A percentile compares a stretch with the other conserved stretches of the same genome.
Conservation (phyloP, 2,797 vertebrate genomes). For the Halcyon leucocephala region DNA sequence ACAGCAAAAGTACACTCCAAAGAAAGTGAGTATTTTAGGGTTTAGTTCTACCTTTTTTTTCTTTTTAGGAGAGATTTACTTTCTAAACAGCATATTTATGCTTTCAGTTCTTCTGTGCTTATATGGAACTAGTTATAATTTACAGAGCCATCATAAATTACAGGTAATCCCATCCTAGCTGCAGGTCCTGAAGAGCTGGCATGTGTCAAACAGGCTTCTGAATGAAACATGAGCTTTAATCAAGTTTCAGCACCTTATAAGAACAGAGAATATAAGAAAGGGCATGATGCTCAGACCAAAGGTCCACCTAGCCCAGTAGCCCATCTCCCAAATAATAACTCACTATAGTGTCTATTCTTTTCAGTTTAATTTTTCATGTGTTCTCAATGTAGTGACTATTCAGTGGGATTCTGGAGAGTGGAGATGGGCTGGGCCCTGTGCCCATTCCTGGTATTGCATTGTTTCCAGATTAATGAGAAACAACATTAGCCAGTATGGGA, state of each 20-base stretch:
- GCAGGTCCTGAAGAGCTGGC: conserved; percentile 11
- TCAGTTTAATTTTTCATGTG: neutral
- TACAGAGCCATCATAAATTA: neutral
- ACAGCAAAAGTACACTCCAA: neutral
- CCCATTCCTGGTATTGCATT: neutral
- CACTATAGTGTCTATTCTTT: neutral
- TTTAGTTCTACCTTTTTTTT: neutral
- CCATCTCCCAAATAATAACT: neutral
- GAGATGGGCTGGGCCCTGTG: neutral
- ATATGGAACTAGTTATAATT: neutral
- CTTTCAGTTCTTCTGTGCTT: neutral
- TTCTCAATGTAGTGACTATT: neutral
- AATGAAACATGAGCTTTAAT: conserved; percentile 50
- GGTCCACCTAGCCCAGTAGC: neutral
- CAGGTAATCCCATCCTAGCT: neutral
- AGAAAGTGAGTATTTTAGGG: neutral
- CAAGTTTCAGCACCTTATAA: conserved; percentile 19
- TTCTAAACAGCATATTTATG: neutral
- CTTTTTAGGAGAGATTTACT: neutral
- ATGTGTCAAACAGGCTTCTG: conserved; percentile 21
- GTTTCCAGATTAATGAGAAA: neutral
- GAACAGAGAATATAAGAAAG: neutral
- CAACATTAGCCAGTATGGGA: neutral
- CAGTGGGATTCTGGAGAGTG: neutral
- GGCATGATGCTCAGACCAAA: neutral